Conservation (phyloP, 2,888 invertebrate genomes). For the Tortrix viridana region DNA sequence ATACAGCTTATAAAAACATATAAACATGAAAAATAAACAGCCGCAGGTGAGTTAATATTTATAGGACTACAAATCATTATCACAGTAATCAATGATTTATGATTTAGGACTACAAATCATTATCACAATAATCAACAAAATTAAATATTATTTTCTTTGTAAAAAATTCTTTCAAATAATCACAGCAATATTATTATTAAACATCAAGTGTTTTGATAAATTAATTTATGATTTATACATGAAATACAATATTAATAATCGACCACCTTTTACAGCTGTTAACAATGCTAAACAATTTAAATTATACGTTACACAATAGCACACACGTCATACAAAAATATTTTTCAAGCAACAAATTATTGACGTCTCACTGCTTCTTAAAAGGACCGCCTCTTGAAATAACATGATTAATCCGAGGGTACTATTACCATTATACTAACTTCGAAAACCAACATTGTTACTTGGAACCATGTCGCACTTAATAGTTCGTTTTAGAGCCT, state of each 20-base stretch:
- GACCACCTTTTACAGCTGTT: constrained; percentile 1
- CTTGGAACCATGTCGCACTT: constrained; percentile 16
- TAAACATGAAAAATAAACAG: too few species aligned
- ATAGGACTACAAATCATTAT: too few species aligned
- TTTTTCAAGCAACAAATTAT: constrained; percentile 66
- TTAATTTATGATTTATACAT: background rate
- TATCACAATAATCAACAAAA: too few species aligned
- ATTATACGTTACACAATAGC: constrained; percentile 42
- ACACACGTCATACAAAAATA: constrained; percentile 49
- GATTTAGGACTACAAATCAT: too few species aligned
- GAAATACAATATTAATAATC: constrained; percentile 4
- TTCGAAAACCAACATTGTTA: constrained; percentile 46
- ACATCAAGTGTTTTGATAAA: too few species aligned
- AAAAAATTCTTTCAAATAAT: too few species aligned
- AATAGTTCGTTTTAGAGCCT: background rate
- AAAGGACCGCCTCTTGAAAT: constrained; percentile 67
- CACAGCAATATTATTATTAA: too few species aligned
- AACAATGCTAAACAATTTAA: constrained; percentile 37
- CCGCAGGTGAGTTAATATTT: too few species aligned
- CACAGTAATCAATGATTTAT: too few species aligned
- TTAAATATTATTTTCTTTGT: too few species aligned
- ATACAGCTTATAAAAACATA: too few species aligned
- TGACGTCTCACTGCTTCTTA: constrained; percentile 54
- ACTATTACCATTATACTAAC: constrained; percentile 69
- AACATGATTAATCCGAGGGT: constrained; percentile 69